Evolutionary conservation across 2,797 vertebrate species (phyloP).

Genomic region (Ctenopoma multispine): DNA sequence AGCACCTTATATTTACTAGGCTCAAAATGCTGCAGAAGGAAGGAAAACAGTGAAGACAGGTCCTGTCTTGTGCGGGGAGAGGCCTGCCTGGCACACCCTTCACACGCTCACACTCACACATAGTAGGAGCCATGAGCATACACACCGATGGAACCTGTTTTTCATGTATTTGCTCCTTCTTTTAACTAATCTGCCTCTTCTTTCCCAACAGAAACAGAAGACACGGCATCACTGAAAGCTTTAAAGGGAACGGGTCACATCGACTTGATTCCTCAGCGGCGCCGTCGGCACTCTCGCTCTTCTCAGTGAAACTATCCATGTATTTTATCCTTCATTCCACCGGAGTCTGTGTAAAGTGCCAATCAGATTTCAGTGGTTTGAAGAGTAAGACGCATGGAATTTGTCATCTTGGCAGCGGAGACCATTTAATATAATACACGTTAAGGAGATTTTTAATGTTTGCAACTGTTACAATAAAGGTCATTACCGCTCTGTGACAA

Average conservation of each 20-base stretch:
- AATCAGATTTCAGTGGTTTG: conserved; percentile 99
- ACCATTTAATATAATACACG: neutral
- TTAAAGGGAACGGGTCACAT: conserved; percentile 22
- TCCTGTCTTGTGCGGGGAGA: conserved; percentile 78
- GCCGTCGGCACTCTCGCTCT: conserved; percentile 8
- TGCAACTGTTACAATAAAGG: conserved; percentile 56
- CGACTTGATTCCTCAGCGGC: conserved; percentile 29
- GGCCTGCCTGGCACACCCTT: conserved; percentile 70
- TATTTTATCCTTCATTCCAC: conserved; percentile 99
- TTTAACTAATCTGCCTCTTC: conserved; percentile 52
- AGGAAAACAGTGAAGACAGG: conserved; percentile 62
- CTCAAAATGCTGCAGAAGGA: conserved; percentile 56
- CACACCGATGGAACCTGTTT: conserved; percentile 51
- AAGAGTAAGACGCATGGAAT: conserved; percentile 95
- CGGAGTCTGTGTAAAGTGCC: conserved; percentile 95
- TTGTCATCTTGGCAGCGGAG: conserved; percentile 69
- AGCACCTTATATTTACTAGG: conserved; percentile 43
- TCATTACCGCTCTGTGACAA: conserved; percentile 18
- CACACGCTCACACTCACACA: conserved; percentile 15
- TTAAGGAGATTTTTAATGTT: conserved; percentile 9
- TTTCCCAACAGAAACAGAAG: conserved; percentile 45
- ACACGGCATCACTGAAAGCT: conserved; percentile 8
- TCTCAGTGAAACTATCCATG: conserved; percentile 85
- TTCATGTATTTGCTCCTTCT: conserved; percentile 50
- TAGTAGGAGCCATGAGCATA: conserved; percentile 2